phyloP scores from a whole-genome alignment of 2,888 invertebrate species.

The Drosophila rellima region DNA sequence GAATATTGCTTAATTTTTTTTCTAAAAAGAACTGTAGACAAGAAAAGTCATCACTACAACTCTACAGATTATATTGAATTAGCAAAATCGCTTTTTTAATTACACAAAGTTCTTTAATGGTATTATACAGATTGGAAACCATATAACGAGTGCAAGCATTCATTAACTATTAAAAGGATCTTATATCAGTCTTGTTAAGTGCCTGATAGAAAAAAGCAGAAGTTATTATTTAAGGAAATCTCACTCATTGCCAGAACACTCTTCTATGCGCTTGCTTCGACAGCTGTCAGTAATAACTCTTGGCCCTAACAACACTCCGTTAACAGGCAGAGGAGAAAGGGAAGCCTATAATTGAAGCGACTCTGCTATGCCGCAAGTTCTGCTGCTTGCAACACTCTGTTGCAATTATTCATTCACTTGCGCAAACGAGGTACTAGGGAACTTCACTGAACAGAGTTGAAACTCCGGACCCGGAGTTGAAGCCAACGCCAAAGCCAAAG shows the following conservation, averaged over 20 bases:
- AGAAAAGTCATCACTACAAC: too few species aligned
- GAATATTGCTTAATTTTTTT: too few species aligned
- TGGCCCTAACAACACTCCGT: constrained; percentile 23
- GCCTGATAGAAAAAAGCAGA: neutral
- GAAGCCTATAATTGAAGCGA: constrained; percentile 52
- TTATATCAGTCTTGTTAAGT: neutral
- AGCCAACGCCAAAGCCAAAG: neutral
- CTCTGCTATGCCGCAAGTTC: constrained; percentile 36
- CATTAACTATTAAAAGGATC: neutral
- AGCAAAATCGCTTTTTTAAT: too few species aligned
- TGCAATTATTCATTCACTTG: constrained; percentile 76
- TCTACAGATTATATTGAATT: too few species aligned
- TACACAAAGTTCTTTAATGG: too few species aligned
- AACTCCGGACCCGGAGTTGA: neutral
- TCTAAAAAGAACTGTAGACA: too few species aligned
- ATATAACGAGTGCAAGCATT: neutral
- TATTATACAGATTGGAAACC: too few species aligned
- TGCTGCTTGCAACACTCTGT: constrained; percentile 68
- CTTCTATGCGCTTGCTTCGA: constrained; percentile 22
- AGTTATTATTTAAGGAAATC: neutral
- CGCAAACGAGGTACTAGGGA: constrained; percentile 30
- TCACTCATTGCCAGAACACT: neutral
- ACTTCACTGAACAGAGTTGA: neutral
- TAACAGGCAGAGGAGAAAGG: constrained; percentile 7
- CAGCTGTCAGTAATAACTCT: constrained; percentile 41